Conservation (phyloP, 2,888 invertebrate genomes). For the Xylota sylvarum region DNA sequence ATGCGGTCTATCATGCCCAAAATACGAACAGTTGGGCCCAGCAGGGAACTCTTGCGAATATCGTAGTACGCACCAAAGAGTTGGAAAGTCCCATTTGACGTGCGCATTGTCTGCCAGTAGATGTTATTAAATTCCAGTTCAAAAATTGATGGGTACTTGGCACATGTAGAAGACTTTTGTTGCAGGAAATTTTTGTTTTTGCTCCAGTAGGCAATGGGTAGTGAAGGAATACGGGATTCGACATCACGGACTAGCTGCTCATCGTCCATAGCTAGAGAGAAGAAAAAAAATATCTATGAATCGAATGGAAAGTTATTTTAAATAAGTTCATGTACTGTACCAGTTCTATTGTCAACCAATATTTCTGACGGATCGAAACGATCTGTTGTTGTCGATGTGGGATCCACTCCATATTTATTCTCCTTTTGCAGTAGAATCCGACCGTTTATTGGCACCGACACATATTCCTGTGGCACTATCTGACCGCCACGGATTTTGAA, state of each 20-base stretch:
- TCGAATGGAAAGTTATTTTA: not conserved
- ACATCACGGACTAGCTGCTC: slow-evolving; percentile 92
- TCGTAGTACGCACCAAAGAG: slow-evolving; percentile 96
- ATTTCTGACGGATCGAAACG: slow-evolving; percentile 84
- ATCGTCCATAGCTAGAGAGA: slow-evolving; percentile 86
- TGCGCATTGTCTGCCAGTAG: slow-evolving; percentile 95
- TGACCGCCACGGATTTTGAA: slow-evolving; percentile 84
- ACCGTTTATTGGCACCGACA: slow-evolving; percentile 83
- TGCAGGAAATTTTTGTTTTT: slow-evolving; percentile 89
- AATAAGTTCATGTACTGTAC: slow-evolving; percentile 78
- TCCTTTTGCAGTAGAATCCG: slow-evolving; percentile 84
- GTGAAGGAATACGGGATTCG: slow-evolving; percentile 91
- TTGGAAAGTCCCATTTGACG: slow-evolving; percentile 95
- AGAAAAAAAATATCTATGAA: not conserved
- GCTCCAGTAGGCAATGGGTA: slow-evolving; percentile 94
- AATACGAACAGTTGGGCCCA: slow-evolving; percentile 93
- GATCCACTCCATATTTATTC: slow-evolving; percentile 82
- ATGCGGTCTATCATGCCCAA: slow-evolving; percentile 96
- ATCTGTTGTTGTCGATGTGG: slow-evolving; percentile 85
- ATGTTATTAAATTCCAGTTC: slow-evolving; percentile 97
- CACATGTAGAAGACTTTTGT: slow-evolving; percentile 89
- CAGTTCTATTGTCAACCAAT: slow-evolving; percentile 84
- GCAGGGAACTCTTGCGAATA: slow-evolving; percentile 90
- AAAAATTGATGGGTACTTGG: slow-evolving; percentile 94
- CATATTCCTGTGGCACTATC: slow-evolving; percentile 83